Evolutionary conservation across 2,888 invertebrate species (phyloP).

Genomic region (Sepioteuthis lessoniana): DNA sequence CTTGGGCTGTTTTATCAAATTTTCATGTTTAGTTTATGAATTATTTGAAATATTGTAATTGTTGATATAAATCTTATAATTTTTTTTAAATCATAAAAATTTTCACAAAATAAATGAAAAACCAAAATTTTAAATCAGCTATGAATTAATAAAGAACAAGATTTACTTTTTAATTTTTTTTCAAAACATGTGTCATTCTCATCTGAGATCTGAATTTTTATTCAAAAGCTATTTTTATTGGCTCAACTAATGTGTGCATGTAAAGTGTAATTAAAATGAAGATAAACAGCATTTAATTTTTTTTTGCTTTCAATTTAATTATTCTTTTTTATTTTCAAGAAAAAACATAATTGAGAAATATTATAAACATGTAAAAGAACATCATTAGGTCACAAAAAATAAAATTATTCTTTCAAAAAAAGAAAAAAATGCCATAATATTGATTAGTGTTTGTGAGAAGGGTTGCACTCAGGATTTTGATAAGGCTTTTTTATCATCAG

Average conservation of each 20-base stretch:
- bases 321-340: background rate
- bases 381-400: background rate
- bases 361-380: background rate
- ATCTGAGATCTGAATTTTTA: background rate
- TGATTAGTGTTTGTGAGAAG: too few relatives aligned
- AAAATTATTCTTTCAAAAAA: background rate
- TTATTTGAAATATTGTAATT: background rate
- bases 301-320: background rate
- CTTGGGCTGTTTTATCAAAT: background rate
- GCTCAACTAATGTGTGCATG: background rate
- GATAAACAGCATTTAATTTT: background rate
- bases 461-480: background rate
- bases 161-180: background rate
- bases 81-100: background rate
- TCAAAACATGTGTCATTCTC: background rate
- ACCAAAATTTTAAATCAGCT: background rate
- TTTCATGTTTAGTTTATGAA: background rate
- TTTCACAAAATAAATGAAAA: background rate
- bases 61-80: background rate
- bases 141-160: too few relatives aligned
- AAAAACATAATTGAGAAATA: background rate
- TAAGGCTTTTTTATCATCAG: background rate
- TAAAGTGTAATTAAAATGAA: conserved; percentile 2
- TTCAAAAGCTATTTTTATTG: too few relatives aligned
- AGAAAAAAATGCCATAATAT: background rate